Conservation (phyloP, 2,888 invertebrate genomes). For the Cyclophora punctaria region DNA sequence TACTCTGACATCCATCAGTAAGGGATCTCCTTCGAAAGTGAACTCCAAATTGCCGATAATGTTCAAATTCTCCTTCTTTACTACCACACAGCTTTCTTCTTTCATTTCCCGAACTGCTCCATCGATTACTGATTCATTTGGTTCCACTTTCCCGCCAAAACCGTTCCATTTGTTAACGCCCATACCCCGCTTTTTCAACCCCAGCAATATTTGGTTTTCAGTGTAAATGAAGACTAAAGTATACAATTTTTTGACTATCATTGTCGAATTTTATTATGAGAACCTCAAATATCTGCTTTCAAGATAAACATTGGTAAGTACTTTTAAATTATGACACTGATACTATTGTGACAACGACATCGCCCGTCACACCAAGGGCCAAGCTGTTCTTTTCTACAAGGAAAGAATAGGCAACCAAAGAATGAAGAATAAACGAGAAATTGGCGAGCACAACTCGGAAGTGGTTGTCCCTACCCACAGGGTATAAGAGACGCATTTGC, state of each 20-base stretch:
- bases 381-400: too few relatives aligned
- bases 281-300: too few relatives aligned
- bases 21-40: conserved; percentile 75
- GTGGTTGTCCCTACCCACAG: too few relatives aligned
- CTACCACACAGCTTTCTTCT: conserved; percentile 78
- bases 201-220: conserved; percentile 73
- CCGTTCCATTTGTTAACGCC: conserved; percentile 85
- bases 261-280: too few relatives aligned
- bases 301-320: too few relatives aligned
- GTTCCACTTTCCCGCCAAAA: conserved; percentile 85
- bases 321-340: too few relatives aligned
- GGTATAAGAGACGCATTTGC: too few relatives aligned
- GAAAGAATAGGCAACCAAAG: too few relatives aligned
- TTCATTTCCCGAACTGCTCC: conserved; percentile 80
- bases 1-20: conserved; percentile 79
- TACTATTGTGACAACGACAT: too few relatives aligned
- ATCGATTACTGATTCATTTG: conserved; percentile 76
- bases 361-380: too few relatives aligned
- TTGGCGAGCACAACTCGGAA: too few relatives aligned
- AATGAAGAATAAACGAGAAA: too few relatives aligned
- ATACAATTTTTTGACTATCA: conserved; percentile 51
- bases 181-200: conserved; percentile 83
- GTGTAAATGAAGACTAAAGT: conserved; percentile 54
- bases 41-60: conserved; percentile 79
- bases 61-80: conserved; percentile 58